These are phyloP conservation scores for Avahi laniger DNA, from an alignment of 2,797 vertebrate species.

Conservation along the genomic window DNA sequence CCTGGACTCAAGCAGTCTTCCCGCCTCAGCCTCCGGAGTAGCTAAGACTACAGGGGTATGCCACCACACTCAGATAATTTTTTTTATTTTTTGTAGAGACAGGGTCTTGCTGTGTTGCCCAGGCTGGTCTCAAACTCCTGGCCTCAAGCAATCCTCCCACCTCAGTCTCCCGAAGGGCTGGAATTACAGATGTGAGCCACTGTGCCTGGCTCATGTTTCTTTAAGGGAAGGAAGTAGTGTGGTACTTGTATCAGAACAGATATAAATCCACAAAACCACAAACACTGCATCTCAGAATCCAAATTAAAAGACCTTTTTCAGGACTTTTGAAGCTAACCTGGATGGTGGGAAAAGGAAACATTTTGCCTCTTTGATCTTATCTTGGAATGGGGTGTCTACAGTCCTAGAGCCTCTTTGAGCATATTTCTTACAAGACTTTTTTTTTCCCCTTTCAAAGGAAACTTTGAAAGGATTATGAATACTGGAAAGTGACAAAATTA, in stretches of 20 bases:
- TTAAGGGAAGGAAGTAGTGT: background rate
- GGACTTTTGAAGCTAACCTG: background rate
- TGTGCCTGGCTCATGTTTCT: background rate
- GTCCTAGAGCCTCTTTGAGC: background rate
- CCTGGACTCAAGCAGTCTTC: background rate
- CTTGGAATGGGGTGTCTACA: background rate
- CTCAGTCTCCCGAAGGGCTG: background rate
- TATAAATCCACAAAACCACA: background rate
- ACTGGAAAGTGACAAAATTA: constrained; percentile 13
- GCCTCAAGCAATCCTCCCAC: background rate
- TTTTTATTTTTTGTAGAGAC: background rate
- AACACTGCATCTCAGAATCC: background rate
- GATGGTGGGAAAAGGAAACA: background rate
- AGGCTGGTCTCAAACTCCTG: background rate
- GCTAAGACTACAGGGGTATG: background rate
- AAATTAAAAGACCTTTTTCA: background rate
- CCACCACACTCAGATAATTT: background rate
- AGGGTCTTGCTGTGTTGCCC: background rate
- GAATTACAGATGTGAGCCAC: background rate
- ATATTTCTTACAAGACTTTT: background rate
- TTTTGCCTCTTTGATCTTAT: background rate
- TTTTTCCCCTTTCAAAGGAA: background rate
- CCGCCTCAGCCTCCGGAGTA: background rate
- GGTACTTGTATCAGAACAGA: background rate
- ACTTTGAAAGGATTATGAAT: background rate